Evolutionary conservation across 2,888 invertebrate genomes (phyloP), one percentile per base, ranked within the genome.

Genomic region (Diloba caeruleocephala): DNA sequence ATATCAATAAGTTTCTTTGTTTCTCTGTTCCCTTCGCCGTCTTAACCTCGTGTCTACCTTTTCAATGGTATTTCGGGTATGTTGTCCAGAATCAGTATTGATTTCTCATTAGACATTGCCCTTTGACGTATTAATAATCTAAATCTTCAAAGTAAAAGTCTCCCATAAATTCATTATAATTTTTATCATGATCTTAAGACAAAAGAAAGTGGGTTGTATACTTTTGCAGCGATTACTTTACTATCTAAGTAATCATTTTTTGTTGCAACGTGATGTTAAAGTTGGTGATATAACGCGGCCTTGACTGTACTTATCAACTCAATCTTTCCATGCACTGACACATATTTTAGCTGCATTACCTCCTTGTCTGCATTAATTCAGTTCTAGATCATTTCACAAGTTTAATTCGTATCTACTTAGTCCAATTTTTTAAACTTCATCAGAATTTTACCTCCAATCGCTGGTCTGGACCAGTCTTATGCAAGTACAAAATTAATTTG

Each of bases 241-340:
- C 56, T 85, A 87, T 88, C 89, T 91, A 88, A n/a, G n/a, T n/a
- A n/a, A 92, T 92, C 91, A 54, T 79, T 46, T 63, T 71, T 58
- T 68, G 67, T 49, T 81, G 81, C 78, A 78, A 75, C 78, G 74
- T 77, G 76, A 75, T 81, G 80, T 78, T 80, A 70, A 74, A 63
- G 78, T 80, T 54, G 80, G 72, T 79, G 80, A 82, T 85, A 84
- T 74, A 72, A 71, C 32, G 37, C 74, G 87, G 75, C 91, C 90
- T 90, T 90, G 90, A 85, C 82, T 83, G 77, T 44, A 66, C 62
- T 87, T 88, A 89, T 89, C 87, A 76, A 49, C 71, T 73, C 67
- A 81, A 82, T 83, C 79, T 81, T 80, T 78, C 64, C 72, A 71
- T 74, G 53, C 66, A 68, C 72, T 81, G 84, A 83, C 84, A 86